A percentile compares a stretch with the other conserved stretches of the same genome.
phyloP scores from a whole-genome alignment of 2,113 vertebrate genomes.

The Lepus europaeus region DNA sequence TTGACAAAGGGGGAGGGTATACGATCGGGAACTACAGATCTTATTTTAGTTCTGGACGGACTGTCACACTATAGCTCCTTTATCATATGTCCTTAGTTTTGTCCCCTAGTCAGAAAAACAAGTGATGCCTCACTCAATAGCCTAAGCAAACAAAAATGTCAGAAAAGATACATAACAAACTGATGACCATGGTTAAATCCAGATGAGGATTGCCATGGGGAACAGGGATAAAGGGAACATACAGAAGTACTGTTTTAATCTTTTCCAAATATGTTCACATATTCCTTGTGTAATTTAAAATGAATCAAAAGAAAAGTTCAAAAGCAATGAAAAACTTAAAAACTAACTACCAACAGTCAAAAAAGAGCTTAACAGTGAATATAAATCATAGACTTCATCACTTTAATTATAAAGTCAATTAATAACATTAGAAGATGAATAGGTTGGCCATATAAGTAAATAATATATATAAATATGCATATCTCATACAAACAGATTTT shows the following conservation, averaged over 20 bases:
- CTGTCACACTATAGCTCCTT: neutral
- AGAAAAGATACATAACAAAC: neutral
- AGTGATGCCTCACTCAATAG: neutral
- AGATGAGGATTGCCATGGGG: neutral
- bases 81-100: slow-evolving; percentile 38
- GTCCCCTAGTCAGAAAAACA: neutral
- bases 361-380: neutral
- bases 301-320: slow-evolving; percentile 32
- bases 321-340: slow-evolving; percentile 52
- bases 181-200: neutral
- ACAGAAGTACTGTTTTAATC: neutral
- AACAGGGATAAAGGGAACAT: neutral
- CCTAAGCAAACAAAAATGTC: slow-evolving; percentile 1
- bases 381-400: slow-evolving; percentile 40
- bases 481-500: slow-evolving; percentile 13
- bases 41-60: neutral
- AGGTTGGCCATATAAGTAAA: slow-evolving; percentile 36
- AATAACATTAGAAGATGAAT: slow-evolving; percentile 31
- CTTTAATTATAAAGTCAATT: slow-evolving; percentile 27
- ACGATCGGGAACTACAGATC: neutral
- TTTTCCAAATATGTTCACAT: slow-evolving; percentile 24
- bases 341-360: slow-evolving; percentile 20
- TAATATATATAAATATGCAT: neutral
- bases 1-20: neutral
- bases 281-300: slow-evolving; percentile 37